Conservation (phyloP, 2,797 vertebrate genomes). For the Molossus molossus region DNA sequence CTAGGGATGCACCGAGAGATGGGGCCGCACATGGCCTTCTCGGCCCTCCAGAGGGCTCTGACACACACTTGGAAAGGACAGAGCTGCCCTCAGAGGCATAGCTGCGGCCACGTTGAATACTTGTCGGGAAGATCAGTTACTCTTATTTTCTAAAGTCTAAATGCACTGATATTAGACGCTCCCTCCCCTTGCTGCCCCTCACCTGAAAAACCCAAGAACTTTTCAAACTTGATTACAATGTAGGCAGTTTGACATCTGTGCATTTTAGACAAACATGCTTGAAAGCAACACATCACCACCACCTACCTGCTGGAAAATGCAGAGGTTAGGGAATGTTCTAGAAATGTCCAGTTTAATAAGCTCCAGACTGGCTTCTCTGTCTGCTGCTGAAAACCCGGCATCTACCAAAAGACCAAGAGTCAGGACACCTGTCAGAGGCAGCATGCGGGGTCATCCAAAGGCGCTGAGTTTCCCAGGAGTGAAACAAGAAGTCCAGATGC, state of each 20-base stretch:
- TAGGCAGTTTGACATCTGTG: not conserved
- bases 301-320: conserved; percentile 97
- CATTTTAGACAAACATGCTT: not conserved
- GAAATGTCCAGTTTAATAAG: conserved; percentile 99
- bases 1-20: not conserved
- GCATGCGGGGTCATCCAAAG: accelerated
- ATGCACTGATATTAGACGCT: not conserved
- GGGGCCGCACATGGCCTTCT: accelerated
- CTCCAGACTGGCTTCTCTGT: conserved; percentile 97
- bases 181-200: too few species aligned
- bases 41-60: not conserved
- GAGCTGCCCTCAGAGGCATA: not conserved
- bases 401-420: conserved; percentile 88
- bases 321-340: conserved; percentile 96
- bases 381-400: conserved; percentile 92
- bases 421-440: not conserved
- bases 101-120: accelerated
- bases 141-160: not conserved
- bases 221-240: not conserved
- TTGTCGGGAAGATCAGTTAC: not conserved
- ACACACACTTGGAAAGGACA: too few species aligned
- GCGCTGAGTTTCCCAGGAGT: accelerated
- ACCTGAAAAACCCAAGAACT: not conserved
- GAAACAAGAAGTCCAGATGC: not conserved
- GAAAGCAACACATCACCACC: conserved; percentile 42